Conservation (phyloP, 2,888 invertebrate species). For the Eumerus sabulonum region DNA sequence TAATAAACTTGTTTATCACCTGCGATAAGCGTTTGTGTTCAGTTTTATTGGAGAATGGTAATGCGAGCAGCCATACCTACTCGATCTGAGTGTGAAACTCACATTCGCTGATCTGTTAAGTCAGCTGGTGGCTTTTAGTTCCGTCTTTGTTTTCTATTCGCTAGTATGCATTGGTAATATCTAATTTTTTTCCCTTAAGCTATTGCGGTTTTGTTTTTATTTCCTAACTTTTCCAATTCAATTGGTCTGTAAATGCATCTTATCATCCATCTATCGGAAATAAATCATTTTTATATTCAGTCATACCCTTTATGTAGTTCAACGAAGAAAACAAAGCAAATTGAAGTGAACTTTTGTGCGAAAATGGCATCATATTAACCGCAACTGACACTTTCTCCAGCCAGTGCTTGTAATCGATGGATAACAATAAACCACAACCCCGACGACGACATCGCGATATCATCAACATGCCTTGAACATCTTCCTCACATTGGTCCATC, state of each 20-base stretch:
- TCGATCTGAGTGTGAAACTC: no score
- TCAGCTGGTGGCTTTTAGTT: constrained; percentile 19
- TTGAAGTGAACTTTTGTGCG: constrained; percentile 35
- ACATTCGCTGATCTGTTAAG: no score
- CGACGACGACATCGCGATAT: constrained; percentile 19
- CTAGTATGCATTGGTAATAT: constrained; percentile 43
- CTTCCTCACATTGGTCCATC: constrained; percentile 20
- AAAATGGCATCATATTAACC: constrained; percentile 40
- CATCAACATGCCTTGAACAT: constrained; percentile 29
- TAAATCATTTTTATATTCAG: constrained; percentile 40
- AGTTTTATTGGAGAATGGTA: no score
- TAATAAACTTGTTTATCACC: no score
- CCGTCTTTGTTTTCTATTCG: constrained; percentile 40
- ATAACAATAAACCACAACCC: constrained; percentile 38
- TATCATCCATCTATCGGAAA: constrained; percentile 50
- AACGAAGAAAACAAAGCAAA: not conserved
- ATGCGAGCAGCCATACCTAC: no score
- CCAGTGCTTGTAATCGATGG: constrained; percentile 34
- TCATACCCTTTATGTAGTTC: constrained; percentile 38
- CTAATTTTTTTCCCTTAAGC: constrained; percentile 56
- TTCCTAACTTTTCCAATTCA: constrained; percentile 28
- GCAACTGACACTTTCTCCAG: constrained; percentile 46
- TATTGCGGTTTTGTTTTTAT: constrained; percentile 47
- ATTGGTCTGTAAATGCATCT: constrained; percentile 35
- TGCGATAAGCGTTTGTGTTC: no score